Evolutionary conservation across 2,888 invertebrate genomes (phyloP), one percentile per base, ranked within the genome.

Genomic region (Microctonus hyperodae): DNA sequence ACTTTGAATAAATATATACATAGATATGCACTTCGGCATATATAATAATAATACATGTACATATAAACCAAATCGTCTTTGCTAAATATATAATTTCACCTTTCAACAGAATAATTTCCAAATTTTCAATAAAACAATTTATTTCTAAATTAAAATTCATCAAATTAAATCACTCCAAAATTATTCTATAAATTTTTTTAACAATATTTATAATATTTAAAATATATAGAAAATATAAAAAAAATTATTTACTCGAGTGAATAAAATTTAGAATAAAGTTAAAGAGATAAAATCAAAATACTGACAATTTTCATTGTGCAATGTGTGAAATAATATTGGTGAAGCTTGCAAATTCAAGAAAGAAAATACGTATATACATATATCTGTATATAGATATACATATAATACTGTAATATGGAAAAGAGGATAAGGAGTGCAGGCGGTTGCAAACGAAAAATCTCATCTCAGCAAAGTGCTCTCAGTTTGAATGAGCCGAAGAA

Each of bases 391-490:
- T 25, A 23, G 6, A 16, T 56, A 22, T 58, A 40, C 13, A 16
- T 55, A 28, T 25, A n/a, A 28, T 25, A 55, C 28, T 13, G 5
- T 28, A 28, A 23, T 58, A 58, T 58, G 37, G n/a, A 63, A 37
- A 53, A 57, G 35, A 58, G 50, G 51, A 23, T 31, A 58, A 61
- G 25, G n/a, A 25, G 58, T 35, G 37, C 53, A 53, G 20, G 53
- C 64, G 53, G 31, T 59, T 58, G 69, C 37, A 67, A 64, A 57
- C 65, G 70, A 69, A 69, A 72, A 72, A 74, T 70, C 72, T 74
- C 75, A 73, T 74, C 71, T 73, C 64, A 61, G 69, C 55, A 70
- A 73, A 75, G 72, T 74, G 72, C 69, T 69, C 62, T 66, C 59
- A 48, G 66, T 56, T 20, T 55, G 66, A 61, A 69, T 56, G 67